Percentiles rank a stretch among this genome's conserved stretches.
Conservation (phyloP, 2,113 vertebrate genomes). For the Gasterosteus aculeatus region DNA sequence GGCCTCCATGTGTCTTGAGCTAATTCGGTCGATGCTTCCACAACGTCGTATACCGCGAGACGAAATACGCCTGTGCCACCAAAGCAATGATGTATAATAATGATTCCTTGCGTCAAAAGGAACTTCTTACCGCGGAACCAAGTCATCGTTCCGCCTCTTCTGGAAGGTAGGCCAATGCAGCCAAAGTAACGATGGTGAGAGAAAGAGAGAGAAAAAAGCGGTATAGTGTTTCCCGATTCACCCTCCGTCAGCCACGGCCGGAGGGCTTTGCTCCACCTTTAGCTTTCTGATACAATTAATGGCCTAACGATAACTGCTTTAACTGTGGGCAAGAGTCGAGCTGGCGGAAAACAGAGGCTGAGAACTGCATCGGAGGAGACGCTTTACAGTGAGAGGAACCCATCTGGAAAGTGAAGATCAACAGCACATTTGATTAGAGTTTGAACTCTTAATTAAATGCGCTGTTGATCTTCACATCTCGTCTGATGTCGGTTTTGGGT, state of each 20-base stretch:
- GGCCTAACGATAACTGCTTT: background rate
- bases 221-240: background rate
- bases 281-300: constrained; percentile 6
- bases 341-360: background rate
- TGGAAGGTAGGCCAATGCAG: background rate
- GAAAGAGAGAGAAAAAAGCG: background rate
- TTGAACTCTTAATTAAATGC: background rate
- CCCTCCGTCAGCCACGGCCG: background rate
- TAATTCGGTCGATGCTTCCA: constrained; percentile 5
- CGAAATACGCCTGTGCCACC: background rate
- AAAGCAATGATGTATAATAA: background rate
- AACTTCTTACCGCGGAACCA: background rate
- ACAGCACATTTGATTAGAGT: background rate
- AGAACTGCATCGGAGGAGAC: background rate
- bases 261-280: background rate
- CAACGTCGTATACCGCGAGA: background rate
- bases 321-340: background rate
- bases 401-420: background rate
- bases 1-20: constrained; percentile 27
- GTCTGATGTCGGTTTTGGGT: too few relatives aligned
- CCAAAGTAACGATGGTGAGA: background rate
- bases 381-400: background rate
- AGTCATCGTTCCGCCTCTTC: background rate
- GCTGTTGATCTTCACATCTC: too few relatives aligned
- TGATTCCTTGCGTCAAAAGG: constrained; percentile 7